Conservation (phyloP, 64 coral and sea anemone species). For the Actinia equina region DNA sequence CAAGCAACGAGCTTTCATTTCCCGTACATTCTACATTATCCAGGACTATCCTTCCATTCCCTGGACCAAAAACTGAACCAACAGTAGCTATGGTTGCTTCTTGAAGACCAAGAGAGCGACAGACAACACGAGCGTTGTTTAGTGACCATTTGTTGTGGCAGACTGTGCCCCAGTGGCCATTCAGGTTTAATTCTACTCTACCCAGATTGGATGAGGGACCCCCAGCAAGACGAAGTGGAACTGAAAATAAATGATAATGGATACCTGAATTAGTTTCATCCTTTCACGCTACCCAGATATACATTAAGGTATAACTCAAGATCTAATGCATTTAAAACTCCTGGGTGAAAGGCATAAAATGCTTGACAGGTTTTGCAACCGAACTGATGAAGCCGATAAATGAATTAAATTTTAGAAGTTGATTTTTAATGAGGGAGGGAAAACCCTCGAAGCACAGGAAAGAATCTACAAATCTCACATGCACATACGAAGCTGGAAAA, state of each 20-base stretch:
- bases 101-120: slow-evolving; percentile 30
- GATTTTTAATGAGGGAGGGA: too few species aligned
- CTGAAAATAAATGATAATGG: background rate
- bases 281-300: too few species aligned
- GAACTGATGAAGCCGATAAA: too few species aligned
- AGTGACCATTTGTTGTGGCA: slow-evolving; percentile 36
- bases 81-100: slow-evolving; percentile 13
- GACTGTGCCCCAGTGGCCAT: slow-evolving; percentile 33
- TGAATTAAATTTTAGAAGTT: too few species aligned
- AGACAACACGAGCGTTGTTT: slow-evolving; percentile 24
- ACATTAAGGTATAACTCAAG: too few species aligned
- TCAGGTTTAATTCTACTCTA: slow-evolving; percentile 18
- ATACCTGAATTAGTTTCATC: too few species aligned
- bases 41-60: slow-evolving; percentile 22
- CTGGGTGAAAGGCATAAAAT: too few species aligned
- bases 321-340: too few species aligned
- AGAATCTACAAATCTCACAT: too few species aligned
- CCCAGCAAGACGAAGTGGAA: slow-evolving; percentile 28
- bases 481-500: too few species aligned
- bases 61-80: slow-evolving; percentile 30
- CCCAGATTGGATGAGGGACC: slow-evolving; percentile 11
- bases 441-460: too few species aligned
- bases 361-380: too few species aligned
- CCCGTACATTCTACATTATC: slow-evolving; percentile 29
- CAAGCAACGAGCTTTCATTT: slow-evolving; percentile 30